A percentile compares a stretch with the other conserved stretches of the same genome.
These are phyloP conservation scores for Helicoverpa armigera DNA, from an alignment of 1,140 invertebrate species.

Conservation along the genomic window DNA sequence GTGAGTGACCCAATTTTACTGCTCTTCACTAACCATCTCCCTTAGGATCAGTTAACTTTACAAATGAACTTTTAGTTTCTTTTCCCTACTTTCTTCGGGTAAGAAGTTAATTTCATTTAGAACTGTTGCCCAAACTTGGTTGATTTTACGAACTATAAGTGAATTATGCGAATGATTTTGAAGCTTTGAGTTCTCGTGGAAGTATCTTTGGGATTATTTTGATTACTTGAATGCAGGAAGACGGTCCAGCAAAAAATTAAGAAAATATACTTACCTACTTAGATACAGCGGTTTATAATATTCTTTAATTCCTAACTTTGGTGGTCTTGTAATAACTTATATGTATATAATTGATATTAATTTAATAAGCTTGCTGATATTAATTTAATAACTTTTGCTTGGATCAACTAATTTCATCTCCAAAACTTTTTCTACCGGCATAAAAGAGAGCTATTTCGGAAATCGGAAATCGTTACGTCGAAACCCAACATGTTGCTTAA, in stretches of 20 bases:
- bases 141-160: conserved; percentile 30
- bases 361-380: no score
- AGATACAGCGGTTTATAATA: no score
- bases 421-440: no score
- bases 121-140: conserved; percentile 24
- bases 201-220: conserved; percentile 10
- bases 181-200: not conserved
- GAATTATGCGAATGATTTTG: conserved; percentile 20
- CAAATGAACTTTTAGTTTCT: conserved; percentile 1
- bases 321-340: no score
- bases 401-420: no score
- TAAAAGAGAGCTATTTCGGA: not conserved
- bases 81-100: not conserved
- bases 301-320: no score
- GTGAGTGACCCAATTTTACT: no score
- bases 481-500: not conserved
- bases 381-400: no score
- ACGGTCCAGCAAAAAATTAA: no score
- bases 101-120: not conserved
- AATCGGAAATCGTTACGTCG: not conserved
- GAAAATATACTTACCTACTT: no score
- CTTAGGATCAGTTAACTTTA: not conserved
- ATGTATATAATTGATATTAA: no score
- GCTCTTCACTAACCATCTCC: not conserved
- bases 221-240: not conserved